These are phyloP conservation scores for Caranx ignobilis DNA, from an alignment of 2,113 vertebrate genomes.

Conservation along the genomic window DNA sequence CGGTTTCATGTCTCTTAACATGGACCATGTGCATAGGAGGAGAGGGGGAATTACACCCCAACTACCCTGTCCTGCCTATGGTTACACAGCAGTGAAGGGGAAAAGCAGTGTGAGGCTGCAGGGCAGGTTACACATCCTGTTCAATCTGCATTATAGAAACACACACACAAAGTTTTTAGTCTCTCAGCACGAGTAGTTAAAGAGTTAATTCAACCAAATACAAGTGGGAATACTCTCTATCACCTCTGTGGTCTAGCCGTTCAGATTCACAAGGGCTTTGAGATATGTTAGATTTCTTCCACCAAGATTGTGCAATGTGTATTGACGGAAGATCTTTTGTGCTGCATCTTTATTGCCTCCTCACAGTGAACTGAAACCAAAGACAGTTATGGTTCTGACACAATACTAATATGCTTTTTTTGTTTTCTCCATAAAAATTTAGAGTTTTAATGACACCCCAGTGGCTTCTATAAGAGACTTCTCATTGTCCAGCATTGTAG, in stretches of 20 bases:
- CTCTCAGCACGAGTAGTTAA: not conserved
- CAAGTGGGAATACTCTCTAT: not conserved
- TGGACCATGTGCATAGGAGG: conserved; percentile 81
- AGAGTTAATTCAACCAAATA: not conserved
- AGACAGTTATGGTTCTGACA: not conserved
- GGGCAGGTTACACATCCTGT: conserved; percentile 59
- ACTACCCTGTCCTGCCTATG: conserved; percentile 13
- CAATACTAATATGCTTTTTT: too few relatives aligned
- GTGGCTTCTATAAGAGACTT: not conserved
- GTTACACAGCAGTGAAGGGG: conserved; percentile 67
- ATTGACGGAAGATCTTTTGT: too few relatives aligned
- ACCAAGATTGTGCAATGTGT: not conserved
- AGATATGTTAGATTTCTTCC: not conserved
- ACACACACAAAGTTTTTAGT: not conserved
- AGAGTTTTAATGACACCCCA: not conserved
- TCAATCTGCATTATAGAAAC: conserved; percentile 10
- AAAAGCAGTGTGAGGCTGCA: conserved; percentile 55
- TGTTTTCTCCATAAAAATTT: too few relatives aligned
- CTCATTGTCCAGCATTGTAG: not conserved
- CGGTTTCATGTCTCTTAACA: conserved; percentile 84
- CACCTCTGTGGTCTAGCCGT: not conserved
- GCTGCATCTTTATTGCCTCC: not conserved
- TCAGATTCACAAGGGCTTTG: not conserved
- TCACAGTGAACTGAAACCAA: not conserved
- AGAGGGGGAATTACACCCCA: conserved; percentile 5